These are phyloP conservation scores for Carterocephalus palaemon DNA, from an alignment of 2,888 invertebrate species.

Conservation along the genomic window DNA sequence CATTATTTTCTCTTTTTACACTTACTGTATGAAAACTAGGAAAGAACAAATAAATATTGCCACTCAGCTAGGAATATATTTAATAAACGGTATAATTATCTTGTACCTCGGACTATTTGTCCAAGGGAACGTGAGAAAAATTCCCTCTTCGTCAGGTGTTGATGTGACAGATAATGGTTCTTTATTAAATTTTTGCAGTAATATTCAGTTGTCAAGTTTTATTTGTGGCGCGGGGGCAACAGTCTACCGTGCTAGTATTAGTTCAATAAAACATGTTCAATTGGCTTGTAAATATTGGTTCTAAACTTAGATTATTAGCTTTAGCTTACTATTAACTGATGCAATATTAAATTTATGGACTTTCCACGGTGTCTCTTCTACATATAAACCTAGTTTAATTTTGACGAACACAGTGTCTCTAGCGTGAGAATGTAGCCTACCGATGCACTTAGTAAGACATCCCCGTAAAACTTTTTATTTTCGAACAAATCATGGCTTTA, in stretches of 20 bases:
- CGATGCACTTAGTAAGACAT: no score
- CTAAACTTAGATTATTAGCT: not conserved
- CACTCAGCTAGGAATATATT: not conserved
- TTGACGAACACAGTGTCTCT: no score
- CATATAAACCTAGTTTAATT: no score
- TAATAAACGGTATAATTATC: conserved; percentile 16
- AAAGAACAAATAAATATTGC: not conserved
- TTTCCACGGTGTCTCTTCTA: no score
- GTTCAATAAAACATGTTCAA: conserved; percentile 23
- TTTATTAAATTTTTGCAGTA: conserved; percentile 48
- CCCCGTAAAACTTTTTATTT: no score
- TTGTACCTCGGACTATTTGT: conserved; percentile 15
- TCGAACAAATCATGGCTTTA: no score
- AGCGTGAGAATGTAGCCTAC: no score
- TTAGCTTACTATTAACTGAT: no score
- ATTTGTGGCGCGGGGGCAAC: not conserved
- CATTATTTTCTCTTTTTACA: no score
- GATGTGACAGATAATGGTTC: conserved; percentile 39
- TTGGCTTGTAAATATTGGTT: conserved; percentile 36
- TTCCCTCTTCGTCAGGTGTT: conserved; percentile 37
- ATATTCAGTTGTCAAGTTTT: conserved; percentile 8
- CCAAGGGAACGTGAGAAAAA: conserved; percentile 43
- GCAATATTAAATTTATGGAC: not conserved
- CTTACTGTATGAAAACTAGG: not conserved
- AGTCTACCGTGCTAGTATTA: not conserved